Evolutionary conservation across 1,140 invertebrate genomes (phyloP), one percentile per base, ranked within the genome.

Genomic region (Drosophila tropicalis): DNA sequence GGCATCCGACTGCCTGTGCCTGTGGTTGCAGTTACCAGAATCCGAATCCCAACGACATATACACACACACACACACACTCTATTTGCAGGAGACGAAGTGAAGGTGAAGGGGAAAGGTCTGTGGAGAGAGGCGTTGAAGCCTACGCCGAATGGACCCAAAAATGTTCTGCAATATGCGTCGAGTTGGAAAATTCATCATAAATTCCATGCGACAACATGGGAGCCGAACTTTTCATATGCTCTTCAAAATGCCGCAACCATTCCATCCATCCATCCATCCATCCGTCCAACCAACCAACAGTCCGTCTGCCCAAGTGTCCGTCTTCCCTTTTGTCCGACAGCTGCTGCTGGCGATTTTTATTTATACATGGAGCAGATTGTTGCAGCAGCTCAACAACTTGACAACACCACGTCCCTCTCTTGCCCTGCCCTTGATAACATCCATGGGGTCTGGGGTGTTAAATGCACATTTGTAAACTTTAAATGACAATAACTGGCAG

Each of bases 161-260:
- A 86, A 86, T 86, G 83, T 86, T 86, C 79, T 86, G 83, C 83
- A 86, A 86, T 86, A 86, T 86, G 83, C 83, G 83, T 80, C 83
- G 72, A 71, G 79, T 82, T 76, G 84, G 83, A 77, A 89, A 87
- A 86, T 89, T 87, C 83, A 87, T 86, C 83, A 86, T 87, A 86
- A 86, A 87, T 86, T 86, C 85, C 85, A 86, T 87, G 84, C 83
- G 76, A 62, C 79, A 86, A 82, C 79, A 87, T 83, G 84, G 70
- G 62, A 76, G 67, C 70, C 74, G 78, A 85, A 85, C 82, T 85
- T 85, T 85, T 85, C 81, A 85, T 78, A 85, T 85, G 81, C 81
- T 82, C 40, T 67, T 76, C 62, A 71, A 68, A 79, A 67, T 71
- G 67, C 69, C 64, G 73, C 76, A 76, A 70, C 44, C 40, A 13